Percentiles rank a stretch among this genome's conserved stretches.
Evolutionary conservation across 2,797 vertebrate species (phyloP).

Genomic region (Falco peregrinus): DNA sequence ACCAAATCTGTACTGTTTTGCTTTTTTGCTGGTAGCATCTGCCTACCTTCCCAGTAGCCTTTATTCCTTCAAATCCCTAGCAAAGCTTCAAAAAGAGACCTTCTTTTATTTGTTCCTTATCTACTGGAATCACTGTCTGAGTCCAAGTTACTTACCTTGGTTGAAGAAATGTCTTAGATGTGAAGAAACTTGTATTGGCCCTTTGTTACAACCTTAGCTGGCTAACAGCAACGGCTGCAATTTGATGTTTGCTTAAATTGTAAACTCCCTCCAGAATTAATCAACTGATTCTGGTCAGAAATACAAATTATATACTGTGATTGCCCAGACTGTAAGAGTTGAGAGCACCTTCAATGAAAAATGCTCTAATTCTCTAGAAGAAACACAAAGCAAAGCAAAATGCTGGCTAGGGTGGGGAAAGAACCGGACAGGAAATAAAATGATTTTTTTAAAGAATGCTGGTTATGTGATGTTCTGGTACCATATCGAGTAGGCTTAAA

Average conservation of each 20-base stretch:
- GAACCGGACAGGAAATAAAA: background rate
- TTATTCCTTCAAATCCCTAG: background rate
- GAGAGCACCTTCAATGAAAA: background rate
- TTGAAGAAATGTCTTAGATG: background rate
- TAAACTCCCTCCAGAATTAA: background rate
- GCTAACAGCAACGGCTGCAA: background rate
- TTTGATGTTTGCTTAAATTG: background rate
- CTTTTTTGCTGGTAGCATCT: background rate
- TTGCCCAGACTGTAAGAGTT: background rate
- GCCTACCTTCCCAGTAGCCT: background rate
- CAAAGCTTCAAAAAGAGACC: background rate
- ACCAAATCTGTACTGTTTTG: background rate
- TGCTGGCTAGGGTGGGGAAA: background rate
- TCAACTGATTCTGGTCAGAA: background rate
- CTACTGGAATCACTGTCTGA: background rate
- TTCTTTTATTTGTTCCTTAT: background rate
- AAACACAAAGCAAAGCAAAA: background rate
- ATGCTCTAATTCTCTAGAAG: background rate
- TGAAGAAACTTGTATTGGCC: background rate
- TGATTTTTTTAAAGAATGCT: background rate
- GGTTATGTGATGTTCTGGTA: background rate
- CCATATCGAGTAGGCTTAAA: background rate
- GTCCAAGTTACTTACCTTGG: background rate
- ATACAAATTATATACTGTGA: background rate
- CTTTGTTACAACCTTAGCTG: background rate